Base-by-base conservation (phyloP, 2,888 invertebrate species). In the Euplexia lucipara region DNA sequence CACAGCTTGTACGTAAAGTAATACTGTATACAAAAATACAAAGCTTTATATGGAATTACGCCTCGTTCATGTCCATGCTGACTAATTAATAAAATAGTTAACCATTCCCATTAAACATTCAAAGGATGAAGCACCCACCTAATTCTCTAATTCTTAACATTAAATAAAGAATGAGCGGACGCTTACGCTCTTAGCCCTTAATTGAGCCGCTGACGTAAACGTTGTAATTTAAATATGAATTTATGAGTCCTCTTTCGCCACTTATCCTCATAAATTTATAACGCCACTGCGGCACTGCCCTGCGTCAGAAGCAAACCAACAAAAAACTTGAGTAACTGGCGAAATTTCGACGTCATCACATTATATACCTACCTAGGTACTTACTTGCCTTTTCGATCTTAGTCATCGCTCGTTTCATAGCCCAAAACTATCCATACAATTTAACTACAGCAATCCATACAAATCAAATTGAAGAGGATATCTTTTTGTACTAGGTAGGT, bases 181-280 rank as follows among this genome's bases (percentile, higher is more conserved):
- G 71, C 47, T 72, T 75, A 72, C 62, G 51, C 70, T 51, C 45
- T 70, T 56, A 70, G 51, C 56, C 56, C 62, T 56, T 70, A 72
- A 72, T 72, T 75, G 70, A 75, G 53, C 65, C 51, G 41, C 72
- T 64, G 58, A 51, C 73, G 77, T 57, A 51, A 73, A 73, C 72
- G 51, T 52, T 71, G 41, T 71, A 64, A 59, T 76, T 76, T 72
- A 72, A 71, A 76, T 76, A 64, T 73, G 58, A 71, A 74, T 77
- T 74, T 72, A 75, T 66, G 57, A 75, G 39, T 48, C 37, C 52
- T 52, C 65, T 71, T 76, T 73, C 58, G 58, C 57, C 48, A 60
- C 64, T 74, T 64, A 75, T 70, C 59, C 63, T 65, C 56, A 66
- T 65, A 70, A 75, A 72, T 75, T 45, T 70, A 70, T 75, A 75